Evolutionary conservation across 1,140 invertebrate species (phyloP).

Genomic region (Drosophila erecta): DNA sequence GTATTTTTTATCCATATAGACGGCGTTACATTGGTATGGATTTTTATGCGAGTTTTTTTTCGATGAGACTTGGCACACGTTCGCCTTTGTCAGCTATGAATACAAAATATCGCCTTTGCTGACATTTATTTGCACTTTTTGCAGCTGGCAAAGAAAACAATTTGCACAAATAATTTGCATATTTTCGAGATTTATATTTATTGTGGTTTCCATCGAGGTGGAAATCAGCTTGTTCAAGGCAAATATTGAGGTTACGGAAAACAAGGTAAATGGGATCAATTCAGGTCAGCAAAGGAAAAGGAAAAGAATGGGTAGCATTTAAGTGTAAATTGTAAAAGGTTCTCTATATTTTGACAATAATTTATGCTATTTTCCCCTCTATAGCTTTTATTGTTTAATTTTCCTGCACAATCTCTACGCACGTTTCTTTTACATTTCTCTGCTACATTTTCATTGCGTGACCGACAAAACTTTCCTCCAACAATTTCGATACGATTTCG

Average conservation of each 20-base stretch:
- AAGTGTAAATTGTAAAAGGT: background rate
- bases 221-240: slow-evolving; percentile 15
- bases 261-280: slow-evolving; percentile 40
- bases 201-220: slow-evolving; percentile 5
- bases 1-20: slow-evolving; percentile 9
- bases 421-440: slow-evolving; percentile 50
- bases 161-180: slow-evolving; percentile 48
- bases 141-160: slow-evolving; percentile 9
- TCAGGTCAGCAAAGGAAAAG: slow-evolving; percentile 17
- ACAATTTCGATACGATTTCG: slow-evolving; percentile 54
- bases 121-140: slow-evolving; percentile 33
- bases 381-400: background rate
- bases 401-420: slow-evolving; percentile 42
- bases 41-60: slow-evolving; percentile 3
- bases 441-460: slow-evolving; percentile 59
- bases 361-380: no score
- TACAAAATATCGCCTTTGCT: slow-evolving; percentile 45
- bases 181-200: slow-evolving; percentile 32
- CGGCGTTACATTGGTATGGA: slow-evolving; percentile 19
- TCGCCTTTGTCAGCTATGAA: slow-evolving; percentile 28
- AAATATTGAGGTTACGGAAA: slow-evolving; percentile 37
- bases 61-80: slow-evolving; percentile 21
- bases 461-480: slow-evolving; percentile 61
- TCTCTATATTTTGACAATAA: background rate
- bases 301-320: background rate